Conservation (phyloP, 2,888 invertebrate species). For the Trilocha varians region DNA sequence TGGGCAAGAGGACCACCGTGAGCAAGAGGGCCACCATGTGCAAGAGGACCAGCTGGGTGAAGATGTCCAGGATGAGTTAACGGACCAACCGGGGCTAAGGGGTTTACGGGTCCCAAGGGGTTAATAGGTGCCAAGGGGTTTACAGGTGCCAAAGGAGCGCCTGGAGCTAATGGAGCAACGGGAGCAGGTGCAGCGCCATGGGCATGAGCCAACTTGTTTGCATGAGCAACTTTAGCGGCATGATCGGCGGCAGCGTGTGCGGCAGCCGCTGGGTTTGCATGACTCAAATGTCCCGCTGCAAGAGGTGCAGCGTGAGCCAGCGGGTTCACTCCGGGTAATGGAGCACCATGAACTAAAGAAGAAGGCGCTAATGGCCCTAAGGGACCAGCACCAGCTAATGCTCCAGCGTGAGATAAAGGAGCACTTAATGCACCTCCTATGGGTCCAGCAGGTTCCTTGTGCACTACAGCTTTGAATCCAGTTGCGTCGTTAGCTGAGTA, state of each 20-base stretch:
- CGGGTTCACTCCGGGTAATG: background rate
- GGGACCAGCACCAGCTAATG: background rate
- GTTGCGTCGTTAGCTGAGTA: constrained; percentile 51
- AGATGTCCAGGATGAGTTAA: constrained; percentile 11
- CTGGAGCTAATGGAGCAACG: constrained; percentile 11
- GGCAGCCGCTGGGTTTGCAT: constrained; percentile 8
- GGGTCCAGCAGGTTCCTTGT: constrained; percentile 36
- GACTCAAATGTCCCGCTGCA: constrained; percentile 4
- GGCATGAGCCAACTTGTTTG: background rate
- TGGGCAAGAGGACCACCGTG: too few species aligned
- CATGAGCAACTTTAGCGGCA: constrained; percentile 9
- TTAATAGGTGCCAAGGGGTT: constrained; percentile 9
- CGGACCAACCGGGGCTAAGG: constrained; percentile 2
- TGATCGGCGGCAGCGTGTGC: constrained; percentile 10
- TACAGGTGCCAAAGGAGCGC: background rate
- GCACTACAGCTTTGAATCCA: constrained; percentile 47
- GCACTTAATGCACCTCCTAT: constrained; percentile 19
- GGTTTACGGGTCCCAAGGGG: background rate
- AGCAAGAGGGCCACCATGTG: constrained; percentile 10
- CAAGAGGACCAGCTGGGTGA: constrained; percentile 10
- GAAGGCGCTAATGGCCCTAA: constrained; percentile 10
- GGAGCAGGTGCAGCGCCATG: constrained; percentile 4
- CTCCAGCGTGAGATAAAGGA: constrained; percentile 10
- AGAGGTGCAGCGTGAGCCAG: constrained; percentile 12
- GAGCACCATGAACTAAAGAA: constrained; percentile 15